Evolutionary conservation across 2,113 vertebrate genomes (phyloP).

Genomic region (Cynopterus brachyotis): DNA sequence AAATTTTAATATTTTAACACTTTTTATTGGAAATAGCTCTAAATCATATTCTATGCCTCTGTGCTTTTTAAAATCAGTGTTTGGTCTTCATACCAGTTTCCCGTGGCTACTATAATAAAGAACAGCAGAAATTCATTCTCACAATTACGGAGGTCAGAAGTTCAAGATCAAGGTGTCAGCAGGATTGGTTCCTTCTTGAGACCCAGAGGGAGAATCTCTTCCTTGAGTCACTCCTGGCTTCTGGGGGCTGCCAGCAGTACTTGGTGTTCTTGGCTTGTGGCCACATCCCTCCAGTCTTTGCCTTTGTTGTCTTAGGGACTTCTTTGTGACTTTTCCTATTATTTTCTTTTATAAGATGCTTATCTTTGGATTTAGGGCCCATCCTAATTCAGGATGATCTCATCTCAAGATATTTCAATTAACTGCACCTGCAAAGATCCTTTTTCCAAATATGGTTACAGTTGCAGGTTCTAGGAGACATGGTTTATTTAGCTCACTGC

Average conservation of each 20-base stretch:
- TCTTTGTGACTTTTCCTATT: neutral
- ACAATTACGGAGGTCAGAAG: neutral
- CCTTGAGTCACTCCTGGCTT: neutral
- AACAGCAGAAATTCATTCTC: neutral
- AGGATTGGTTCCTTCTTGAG: neutral
- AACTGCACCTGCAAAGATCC: neutral
- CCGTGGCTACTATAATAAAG: neutral
- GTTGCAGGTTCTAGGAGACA: neutral
- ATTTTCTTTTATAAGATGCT: neutral
- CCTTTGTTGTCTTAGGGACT: neutral
- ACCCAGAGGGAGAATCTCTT: neutral
- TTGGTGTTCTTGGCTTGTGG: neutral
- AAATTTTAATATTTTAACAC: slow-evolving; percentile 25
- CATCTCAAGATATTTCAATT: neutral
- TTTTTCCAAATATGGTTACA: neutral
- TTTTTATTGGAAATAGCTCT: neutral
- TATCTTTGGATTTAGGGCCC: neutral
- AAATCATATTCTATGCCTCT: neutral
- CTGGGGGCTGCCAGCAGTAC: neutral
- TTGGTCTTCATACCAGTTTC: neutral
- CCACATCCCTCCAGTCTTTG: neutral
- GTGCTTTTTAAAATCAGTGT: slow-evolving; percentile 10
- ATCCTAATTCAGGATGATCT: neutral
- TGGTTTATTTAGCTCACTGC: no score
- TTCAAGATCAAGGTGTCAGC: neutral